These are phyloP conservation scores for Cataglyphis cursor DNA, from an alignment of 2,888 invertebrate species.

Conservation along the genomic window DNA sequence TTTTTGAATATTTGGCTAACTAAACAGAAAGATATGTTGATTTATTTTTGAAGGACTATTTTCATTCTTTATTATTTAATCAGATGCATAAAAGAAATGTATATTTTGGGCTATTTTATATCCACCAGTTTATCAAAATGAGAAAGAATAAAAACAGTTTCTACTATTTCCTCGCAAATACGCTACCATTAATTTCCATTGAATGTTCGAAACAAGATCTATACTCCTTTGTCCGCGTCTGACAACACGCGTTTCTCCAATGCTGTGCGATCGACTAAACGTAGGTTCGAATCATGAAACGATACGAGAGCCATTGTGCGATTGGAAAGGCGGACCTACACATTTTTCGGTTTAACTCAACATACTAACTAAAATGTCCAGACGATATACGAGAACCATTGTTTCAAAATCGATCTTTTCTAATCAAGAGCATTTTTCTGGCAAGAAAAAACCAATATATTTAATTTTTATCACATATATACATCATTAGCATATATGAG, in stretches of 20 bases:
- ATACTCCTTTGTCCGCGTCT: constrained; percentile 43
- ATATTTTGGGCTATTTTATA: not conserved
- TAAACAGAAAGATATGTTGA: not conserved
- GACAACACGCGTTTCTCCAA: constrained; percentile 56
- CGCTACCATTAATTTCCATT: constrained; percentile 74
- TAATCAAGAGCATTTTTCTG: constrained; percentile 22
- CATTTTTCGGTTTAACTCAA: constrained; percentile 64
- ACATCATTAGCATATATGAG: not conserved
- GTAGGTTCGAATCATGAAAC: constrained; percentile 44
- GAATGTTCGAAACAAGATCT: constrained; percentile 58
- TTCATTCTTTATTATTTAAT: not conserved
- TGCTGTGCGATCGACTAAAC: constrained; percentile 28
- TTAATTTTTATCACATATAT: constrained; percentile 12
- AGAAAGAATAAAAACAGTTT: not conserved
- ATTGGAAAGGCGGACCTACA: constrained; percentile 67
- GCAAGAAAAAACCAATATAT: constrained; percentile 23
- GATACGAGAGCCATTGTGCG: constrained; percentile 68
- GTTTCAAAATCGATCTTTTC: constrained; percentile 32
- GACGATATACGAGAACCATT: constrained; percentile 50
- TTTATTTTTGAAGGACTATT: not conserved
- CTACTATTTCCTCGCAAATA: constrained; percentile 11
- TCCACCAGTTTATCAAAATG: not conserved
- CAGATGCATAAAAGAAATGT: not conserved
- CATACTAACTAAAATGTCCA: constrained; percentile 7
- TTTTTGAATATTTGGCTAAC: not conserved